These are phyloP conservation scores for Drosophila bocki DNA, from an alignment of 1,140 invertebrate species.

Conservation along the genomic window DNA sequence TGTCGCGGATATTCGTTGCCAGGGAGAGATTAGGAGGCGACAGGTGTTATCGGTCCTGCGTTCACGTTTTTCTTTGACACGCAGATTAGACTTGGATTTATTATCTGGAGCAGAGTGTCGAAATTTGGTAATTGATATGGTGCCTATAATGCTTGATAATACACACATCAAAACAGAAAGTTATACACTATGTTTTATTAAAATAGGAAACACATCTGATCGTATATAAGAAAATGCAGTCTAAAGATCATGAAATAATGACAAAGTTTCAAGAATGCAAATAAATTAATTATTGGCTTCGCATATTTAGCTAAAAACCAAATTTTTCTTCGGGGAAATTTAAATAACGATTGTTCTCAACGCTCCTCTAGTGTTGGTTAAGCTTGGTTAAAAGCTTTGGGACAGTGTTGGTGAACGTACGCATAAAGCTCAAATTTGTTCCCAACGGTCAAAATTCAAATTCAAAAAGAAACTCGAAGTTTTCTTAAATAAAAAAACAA, in stretches of 20 bases:
- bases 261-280: not conserved
- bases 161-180: not conserved
- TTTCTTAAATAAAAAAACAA: conserved; percentile 39
- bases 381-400: not conserved
- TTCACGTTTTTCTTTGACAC: conserved; percentile 38
- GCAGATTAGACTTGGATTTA: conserved; percentile 28
- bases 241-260: not conserved
- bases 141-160: not conserved
- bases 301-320: not conserved
- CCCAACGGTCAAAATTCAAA: conserved; percentile 3
- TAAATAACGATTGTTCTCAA: not conserved
- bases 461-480: not conserved
- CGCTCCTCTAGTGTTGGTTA: not conserved
- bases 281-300: not conserved
- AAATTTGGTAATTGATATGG: conserved; percentile 8
- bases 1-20: conserved; percentile 25
- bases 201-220: too few relatives aligned
- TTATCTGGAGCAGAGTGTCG: conserved; percentile 6
- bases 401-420: not conserved
- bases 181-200: not conserved
- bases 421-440: not conserved
- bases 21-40: conserved; percentile 28
- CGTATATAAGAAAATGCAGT: not conserved
- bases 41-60: conserved; percentile 32
- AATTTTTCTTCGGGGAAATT: not conserved